A percentile compares a stretch with the other conserved stretches of the same genome.
Conservation (phyloP, 2,888 invertebrate genomes). For the Nephrotoma appendiculata region DNA sequence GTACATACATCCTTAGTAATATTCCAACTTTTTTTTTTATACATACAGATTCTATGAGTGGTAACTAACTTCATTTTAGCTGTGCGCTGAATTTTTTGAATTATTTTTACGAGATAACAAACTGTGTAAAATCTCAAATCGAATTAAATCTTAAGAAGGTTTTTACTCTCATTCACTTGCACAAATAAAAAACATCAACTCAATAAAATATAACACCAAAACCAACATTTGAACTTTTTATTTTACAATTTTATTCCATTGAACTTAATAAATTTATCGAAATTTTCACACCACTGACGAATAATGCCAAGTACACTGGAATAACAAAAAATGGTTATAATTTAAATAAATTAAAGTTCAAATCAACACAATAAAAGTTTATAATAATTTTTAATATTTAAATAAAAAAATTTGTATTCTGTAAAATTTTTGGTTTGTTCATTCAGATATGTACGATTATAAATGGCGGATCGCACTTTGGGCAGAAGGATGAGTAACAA, state of each 20-base stretch:
- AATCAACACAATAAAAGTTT: neutral
- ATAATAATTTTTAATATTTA: neutral
- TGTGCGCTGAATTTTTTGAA: too few relatives aligned
- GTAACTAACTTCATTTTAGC: too few relatives aligned
- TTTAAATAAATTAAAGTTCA: neutral
- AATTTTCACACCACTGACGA: neutral
- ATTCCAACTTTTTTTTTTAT: too few relatives aligned
- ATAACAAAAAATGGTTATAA: neutral
- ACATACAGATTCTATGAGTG: too few relatives aligned
- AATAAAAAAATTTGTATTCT: neutral
- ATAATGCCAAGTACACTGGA: neutral
- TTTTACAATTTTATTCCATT: neutral
- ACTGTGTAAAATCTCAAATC: too few relatives aligned
- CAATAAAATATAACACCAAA: neutral
- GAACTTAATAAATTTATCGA: neutral
- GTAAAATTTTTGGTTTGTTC: neutral
- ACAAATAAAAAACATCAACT: neutral
- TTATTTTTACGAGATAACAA: too few relatives aligned
- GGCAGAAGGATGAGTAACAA: neutral
- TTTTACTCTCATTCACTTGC: too few relatives aligned
- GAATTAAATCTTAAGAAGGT: too few relatives aligned
- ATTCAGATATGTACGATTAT: neutral
- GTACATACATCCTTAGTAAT: too few relatives aligned
- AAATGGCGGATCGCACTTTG: neutral
- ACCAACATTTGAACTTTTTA: neutral